phyloP scores from a whole-genome alignment of 2,113 vertebrate genomes.

The Calcarius ornatus region DNA sequence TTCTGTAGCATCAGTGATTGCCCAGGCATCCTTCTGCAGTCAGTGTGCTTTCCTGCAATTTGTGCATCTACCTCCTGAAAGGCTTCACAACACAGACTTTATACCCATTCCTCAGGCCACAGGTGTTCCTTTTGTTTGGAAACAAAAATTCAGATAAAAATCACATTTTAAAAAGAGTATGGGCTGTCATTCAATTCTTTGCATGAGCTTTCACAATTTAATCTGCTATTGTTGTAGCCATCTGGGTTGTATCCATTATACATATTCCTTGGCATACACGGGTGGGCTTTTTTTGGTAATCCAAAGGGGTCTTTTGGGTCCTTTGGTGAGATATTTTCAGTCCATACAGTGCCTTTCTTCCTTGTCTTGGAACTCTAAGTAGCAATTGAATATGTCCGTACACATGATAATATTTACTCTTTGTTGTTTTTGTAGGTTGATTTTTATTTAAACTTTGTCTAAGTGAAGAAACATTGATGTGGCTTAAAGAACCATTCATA shows the following conservation, averaged over 20 bases:
- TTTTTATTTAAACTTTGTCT: neutral
- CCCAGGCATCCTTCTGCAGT: neutral
- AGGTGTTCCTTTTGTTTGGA: neutral
- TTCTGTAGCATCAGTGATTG: neutral
- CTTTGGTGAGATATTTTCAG: neutral
- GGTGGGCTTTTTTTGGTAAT: neutral
- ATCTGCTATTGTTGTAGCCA: neutral
- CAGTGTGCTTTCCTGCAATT: neutral
- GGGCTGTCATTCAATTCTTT: neutral
- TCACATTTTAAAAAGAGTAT: neutral
- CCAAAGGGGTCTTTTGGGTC: neutral
- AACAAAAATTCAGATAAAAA: neutral
- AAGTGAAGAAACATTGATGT: neutral
- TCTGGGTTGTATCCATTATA: neutral
- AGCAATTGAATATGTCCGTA: neutral
- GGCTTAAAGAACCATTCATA: neutral
- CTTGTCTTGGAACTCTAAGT: neutral
- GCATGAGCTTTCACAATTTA: neutral
- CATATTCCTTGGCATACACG: neutral
- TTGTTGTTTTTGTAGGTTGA: neutral
- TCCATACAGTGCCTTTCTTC: neutral
- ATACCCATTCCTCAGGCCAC: neutral
- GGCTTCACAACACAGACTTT: neutral
- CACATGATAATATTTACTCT: neutral
- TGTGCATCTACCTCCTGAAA: neutral